Base-by-base conservation (phyloP, 2,888 invertebrate genomes). In the Oligia strigilis region DNA sequence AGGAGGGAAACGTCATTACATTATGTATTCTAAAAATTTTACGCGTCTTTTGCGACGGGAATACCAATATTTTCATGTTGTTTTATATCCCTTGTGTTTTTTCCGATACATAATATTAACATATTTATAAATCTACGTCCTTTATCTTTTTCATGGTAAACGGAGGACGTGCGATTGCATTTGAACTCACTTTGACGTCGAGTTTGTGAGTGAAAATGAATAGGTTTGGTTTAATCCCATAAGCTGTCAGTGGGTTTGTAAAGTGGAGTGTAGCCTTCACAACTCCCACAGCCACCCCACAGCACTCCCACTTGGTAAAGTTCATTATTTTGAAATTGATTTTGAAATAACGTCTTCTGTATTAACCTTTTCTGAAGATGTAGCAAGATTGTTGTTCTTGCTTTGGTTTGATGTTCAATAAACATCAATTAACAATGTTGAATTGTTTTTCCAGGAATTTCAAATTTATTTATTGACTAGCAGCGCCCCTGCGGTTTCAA, bases 11-110 rank as follows among this genome's bases (percentile, higher is more conserved):
- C 72, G 82, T 88, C 90, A 90, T 92, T 87, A 91, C 89, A 90
- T 92, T 87, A 91, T 75, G 87, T 89, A 92, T 92, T 91, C 91
- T 80, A 89, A 90, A 90, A 90, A 90, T 87, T 87, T 89, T 87
- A 89, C 89, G 88, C 75, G 65, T 83, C 77, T 86, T 72, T 86
- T 87, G 87, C 80, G 82, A 65, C 77, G 70, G 66, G 89, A 88
- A 91, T 90, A 86, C 74, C 85, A 90, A 91, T 89, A 89, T 84
- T 87, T 87, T 81, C 78, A 81, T 84, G 86, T 86, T 69, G 67
- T 58, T 75, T 78, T 80, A 75, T 87, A 88, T 87, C 90, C 88
- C 89, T 89, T 90, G 87, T 87, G 81, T 85, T 86, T 83, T 89
- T 71, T 84, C 40, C 60, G n/a, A 66, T 40, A 81, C 46, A 65